Base-by-base conservation (phyloP, 64 coral and sea anemone genomes). In the Porites australiensis region DNA sequence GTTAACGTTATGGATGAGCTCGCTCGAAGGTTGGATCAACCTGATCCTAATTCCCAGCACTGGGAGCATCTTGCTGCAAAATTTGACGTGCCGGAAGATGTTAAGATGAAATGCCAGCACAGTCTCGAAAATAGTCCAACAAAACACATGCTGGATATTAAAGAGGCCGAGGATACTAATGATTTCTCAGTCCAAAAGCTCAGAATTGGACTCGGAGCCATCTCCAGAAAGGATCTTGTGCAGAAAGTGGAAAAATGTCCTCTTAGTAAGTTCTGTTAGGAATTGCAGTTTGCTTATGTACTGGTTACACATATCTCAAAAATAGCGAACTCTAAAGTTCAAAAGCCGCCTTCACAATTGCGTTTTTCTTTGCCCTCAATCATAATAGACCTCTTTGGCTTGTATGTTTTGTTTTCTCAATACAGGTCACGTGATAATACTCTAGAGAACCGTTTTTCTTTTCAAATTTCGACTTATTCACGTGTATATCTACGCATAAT, bases 11-110 rank as follows among this genome's bases (percentile, higher is more conserved):
- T 82, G 77, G 88, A 90, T 67, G 64, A 72, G 48, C 7, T 90
- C 14, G 88, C 88, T 70, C 19, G 77, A 58, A 14, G 13, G 12
- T 15, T 90, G 77, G 88, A 90, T 68, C 78, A 47, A 64, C 7
- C 7, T 6, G 3, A 3, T 3, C 61, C 61, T 14, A 11, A 62
- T 50, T 9, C 64, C 50, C 43, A 79, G 10, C 61, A 44, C 82
- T 90, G 88, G 88, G 45, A 71, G 50, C 77, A 90, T 58, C 65
- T 90, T 11, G 88, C 88, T 48, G 59, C 53, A 50, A 54, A 90
- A 55, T 90, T 90, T 55, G 6, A 13, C 13, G 62, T 90, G 18
- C 64, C 88, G 6, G 77, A 82, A 19, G n/a, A 12, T 6, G 62
- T 82, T 11, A 58, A 21, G 23, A 43, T 58, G 14, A 69, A 14